Base-by-base conservation (phyloP, 2,113 vertebrate genomes). In the Albula glossodonta region DNA sequence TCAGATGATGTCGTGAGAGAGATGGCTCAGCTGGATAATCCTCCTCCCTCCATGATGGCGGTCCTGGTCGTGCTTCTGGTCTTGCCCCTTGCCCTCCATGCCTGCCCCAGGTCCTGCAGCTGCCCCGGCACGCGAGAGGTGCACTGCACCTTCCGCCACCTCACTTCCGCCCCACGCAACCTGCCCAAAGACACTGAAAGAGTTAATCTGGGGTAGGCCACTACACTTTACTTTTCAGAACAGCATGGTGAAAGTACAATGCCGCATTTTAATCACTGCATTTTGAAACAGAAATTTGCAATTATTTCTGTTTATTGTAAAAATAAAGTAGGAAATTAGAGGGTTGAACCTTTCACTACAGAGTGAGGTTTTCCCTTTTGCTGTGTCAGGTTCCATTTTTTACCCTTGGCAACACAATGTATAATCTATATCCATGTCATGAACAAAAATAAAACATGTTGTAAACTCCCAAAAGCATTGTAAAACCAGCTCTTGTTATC, bases 101-200 rank as follows among this genome's bases (percentile, higher is more conserved):
- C 91, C 85, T 95, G 95, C 84, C 95, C 95, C 0, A 89, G 84
- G 85, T 94, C 92, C 85, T 96, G 95, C 56, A 95, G 92, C 89
- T 96, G 95, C 78, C 94, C 94, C 0, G 92, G 91, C 0, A 84
- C 91, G 3, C 95, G 93, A 87, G 95, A 96, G 87, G 94, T 96
- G 78, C 95, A 96, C 91, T 96, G 95, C 86, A 96, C 95, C 0
- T 96, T 96, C 90, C 95, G 95, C 84, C 95, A 96, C 87, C 92
- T 96, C 60, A 87, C 87, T 50, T 78, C 89, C 6, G 49, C 93
- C 22, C 95, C 95, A 2, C 90, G 89, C 81, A 89, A 85, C 80
- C 88, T 96, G 12, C 94, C 95, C 2, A 91, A 87, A 86, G 93
- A 95, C 91, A 95, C 93, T 13, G 90, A 94, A 86, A 92, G 95